Base-by-base conservation (phyloP, 2,888 invertebrate genomes). In the Laspeyria flexula region DNA sequence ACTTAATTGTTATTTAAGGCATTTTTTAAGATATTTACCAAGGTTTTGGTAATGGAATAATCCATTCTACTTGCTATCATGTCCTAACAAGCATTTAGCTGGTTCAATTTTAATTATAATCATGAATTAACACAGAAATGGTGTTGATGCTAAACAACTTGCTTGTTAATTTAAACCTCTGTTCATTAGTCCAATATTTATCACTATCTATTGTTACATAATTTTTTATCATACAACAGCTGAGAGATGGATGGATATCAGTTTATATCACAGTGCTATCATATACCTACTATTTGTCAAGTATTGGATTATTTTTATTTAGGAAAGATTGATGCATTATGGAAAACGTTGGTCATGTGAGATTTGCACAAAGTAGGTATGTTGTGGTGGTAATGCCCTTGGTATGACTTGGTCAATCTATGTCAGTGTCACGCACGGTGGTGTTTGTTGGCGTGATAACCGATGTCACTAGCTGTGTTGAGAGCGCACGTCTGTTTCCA, bases 401-500 rank as follows among this genome's bases (percentile, higher is more conserved):
- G n/a, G n/a, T n/a, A n/a, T n/a, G n/a, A n/a, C n/a, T n/a, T n/a
- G 75, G 58, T 44, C 51, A 53, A 68, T 68, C 47, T 68, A 66
- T 79, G 81, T 75, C 80, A 81, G 55, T 79, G 81, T 73, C 74
- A 78, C 58, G 65, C 65, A 71, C 67, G 55, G 69, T 68, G 67
- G 63, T 60, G 67, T 60, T 66, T 50, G 54, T 35, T 66, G 55
- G 46, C 55, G 62, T 71, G 66, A 68, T 73, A 65, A 60, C 46
- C 41, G 59, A 51, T 58, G 59, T 54, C 60, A 55, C 60, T 49
- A 33, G 45, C 35, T 37, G 29, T 47, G 49, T 41, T 23, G 35
- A 37, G 41, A 25, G 44, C 38, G 33, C 41, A 34, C 30, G 15
- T 34, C 10, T 33, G 46, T 29, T 21, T 40, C 38, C 31, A 37